Base-by-base conservation (phyloP, 2,888 invertebrate genomes). In the Oligia fasciuncula region DNA sequence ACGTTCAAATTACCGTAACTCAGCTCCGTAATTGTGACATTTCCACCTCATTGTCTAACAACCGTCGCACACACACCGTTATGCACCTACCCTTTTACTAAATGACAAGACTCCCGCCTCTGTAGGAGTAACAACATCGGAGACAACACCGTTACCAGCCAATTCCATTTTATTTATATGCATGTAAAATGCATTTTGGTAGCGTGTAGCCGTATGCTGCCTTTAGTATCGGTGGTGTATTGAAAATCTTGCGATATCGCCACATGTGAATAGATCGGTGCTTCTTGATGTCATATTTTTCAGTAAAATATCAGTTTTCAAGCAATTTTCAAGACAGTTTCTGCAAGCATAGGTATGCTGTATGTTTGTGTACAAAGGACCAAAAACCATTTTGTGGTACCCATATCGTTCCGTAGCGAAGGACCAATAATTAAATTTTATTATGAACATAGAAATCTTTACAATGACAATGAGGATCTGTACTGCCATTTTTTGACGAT, bases 161-260 rank as follows among this genome's bases (percentile, higher is more conserved):
- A 85, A 86, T 91, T 88, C 80, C 70, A 57, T 86, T 87, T 88
- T 85, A 88, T 89, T 85, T 87, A 86, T 82, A 81, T 87, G 79
- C 78, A 85, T 62, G 71, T 81, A 84, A 84, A 90, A 80, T 87
- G 81, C 84, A 84, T 79, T 80, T 87, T 73, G 46, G 19, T 62
- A 67, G 43, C 54, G 62, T 8, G 29, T 11, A 46, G 51, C 67
- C 57, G 3, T 75, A 68, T 68, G 66, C 35, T 68, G 66, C 51
- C 54, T 67, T 76, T 76, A 51, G 29, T 43, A 65, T 40, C 40
- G 9, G 49, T 57, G 3, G 40, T 72, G 43, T 72, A 76, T 67
- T 79, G 66, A 80, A 79, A 87, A 73, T 51, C 40, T 78, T n/a
- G 49, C 49, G 73, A 76, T 70, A 80, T 51, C 29, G 8, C 40